phyloP scores from a whole-genome alignment of 2,113 vertebrate species.

The Dascyllus trimaculatus region DNA sequence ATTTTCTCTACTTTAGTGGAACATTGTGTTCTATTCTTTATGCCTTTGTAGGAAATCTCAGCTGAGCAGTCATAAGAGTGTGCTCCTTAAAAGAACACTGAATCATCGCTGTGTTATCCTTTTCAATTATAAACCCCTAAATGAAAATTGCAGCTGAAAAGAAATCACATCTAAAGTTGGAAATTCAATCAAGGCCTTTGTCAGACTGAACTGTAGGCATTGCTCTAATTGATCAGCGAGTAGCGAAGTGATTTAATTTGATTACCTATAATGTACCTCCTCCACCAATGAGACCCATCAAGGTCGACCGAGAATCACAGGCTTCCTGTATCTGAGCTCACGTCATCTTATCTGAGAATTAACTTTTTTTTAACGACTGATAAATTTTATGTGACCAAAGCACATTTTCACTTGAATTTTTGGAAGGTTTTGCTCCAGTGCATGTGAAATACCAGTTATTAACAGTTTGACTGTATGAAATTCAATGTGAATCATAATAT shows the following conservation, averaged over 20 bases:
- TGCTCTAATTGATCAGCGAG: constrained; percentile 26
- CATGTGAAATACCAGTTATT: background rate
- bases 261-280: constrained; percentile 24
- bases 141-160: constrained; percentile 38
- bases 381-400: background rate
- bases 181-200: constrained; percentile 47
- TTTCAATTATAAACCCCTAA: constrained; percentile 37
- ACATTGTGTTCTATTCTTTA: constrained; percentile 27
- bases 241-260: constrained; percentile 44
- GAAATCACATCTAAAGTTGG: constrained; percentile 43
- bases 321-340: background rate
- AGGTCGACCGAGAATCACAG: constrained; percentile 1
- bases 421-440: background rate
- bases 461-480: too few species aligned
- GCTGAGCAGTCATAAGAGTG: constrained; percentile 40
- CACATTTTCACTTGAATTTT: background rate
- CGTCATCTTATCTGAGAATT: constrained; percentile 1
- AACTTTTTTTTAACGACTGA: background rate
- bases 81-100: constrained; percentile 23
- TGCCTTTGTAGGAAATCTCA: constrained; percentile 20
- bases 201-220: constrained; percentile 8
- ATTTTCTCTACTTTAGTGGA: constrained; percentile 18
- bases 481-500: background rate
- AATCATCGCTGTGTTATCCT: constrained; percentile 26
- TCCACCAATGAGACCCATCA: constrained; percentile 26